Evolutionary conservation across 2,113 vertebrate species (phyloP).

Genomic region (Xiphophorus maculatus): DNA sequence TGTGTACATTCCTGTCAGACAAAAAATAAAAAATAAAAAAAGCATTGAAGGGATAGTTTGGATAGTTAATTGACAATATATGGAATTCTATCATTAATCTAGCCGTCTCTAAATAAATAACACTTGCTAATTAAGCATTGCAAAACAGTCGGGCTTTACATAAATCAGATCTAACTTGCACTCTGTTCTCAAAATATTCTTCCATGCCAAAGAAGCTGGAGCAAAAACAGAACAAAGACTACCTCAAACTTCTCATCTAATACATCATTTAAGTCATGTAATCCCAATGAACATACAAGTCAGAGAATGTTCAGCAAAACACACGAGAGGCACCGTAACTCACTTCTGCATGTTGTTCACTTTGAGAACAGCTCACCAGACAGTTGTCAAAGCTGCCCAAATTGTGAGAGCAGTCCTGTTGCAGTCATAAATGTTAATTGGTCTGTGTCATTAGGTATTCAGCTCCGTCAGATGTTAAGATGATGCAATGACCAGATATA

Average conservation of each 20-base stretch:
- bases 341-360: neutral
- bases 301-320: neutral
- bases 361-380: constrained; percentile 7
- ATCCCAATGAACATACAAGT: neutral
- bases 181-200: neutral
- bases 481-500: neutral
- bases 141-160: no score
- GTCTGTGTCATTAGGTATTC: constrained; percentile 13
- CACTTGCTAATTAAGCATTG: neutral
- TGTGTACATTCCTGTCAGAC: no score
- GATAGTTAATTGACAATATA: neutral
- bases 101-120: neutral
- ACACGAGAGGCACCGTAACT: neutral
- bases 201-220: constrained; percentile 6
- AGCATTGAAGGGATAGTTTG: no score
- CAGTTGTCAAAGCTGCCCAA: constrained; percentile 6
- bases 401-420: neutral
- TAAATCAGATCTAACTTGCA: neutral
- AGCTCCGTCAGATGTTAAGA: neutral
- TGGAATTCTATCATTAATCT: neutral
- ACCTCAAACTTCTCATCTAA: constrained; percentile 32
- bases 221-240: neutral
- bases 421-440: constrained; percentile 19
- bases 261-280: constrained; percentile 20
- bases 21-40: no score